Evolutionary conservation across 2,888 invertebrate species (phyloP), one percentile per base, ranked within the genome.

Genomic region (Melanargia galathea): DNA sequence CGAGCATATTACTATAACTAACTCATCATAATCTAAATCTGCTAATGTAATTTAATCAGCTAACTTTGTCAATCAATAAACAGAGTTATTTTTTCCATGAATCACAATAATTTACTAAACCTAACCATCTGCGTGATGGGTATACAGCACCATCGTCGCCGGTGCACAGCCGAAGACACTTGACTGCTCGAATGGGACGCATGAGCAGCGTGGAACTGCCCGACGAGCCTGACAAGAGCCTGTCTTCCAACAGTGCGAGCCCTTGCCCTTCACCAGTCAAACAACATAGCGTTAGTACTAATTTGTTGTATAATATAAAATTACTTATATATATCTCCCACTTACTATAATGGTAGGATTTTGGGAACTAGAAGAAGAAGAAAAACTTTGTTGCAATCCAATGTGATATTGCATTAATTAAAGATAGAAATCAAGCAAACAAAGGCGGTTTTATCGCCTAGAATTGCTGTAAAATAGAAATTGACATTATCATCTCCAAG

Each of bases 141-240:
- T 61, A 56, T 52, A 61, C 92, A 97, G 97, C 97, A 59, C 97
- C 97, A 30, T 97, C 97, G 69, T 97, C 97, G 81, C 97, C 98
- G 66, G 97, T 97, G 58, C 97, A 97, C 78, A 96, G 96, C 82
- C 93, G 96, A 63, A 93, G 96, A 71, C 86, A 97, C 67, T 90
- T 97, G 61, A 95, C 95, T 66, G 95, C 97, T 22, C 94, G 96
- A 67, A 95, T 95, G 65, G 96, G 97, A 75, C 93, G 97, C 66
- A 98, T 98, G 94, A 97, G 97, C 81, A 98, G 98, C 69, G 97
- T 98, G 70, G 98, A 98, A 76, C 92, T 98, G 51, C 98, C 98
- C 1, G 97, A 97, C 76, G 95, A 95, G 66, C 97, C 97, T 65
- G 97, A 97, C 82, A 97, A 97, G 82, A 97, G 97, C 61, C 93